Evolutionary conservation across 2,113 vertebrate genomes (phyloP).

Genomic region (Phalacrocorax carbo): DNA sequence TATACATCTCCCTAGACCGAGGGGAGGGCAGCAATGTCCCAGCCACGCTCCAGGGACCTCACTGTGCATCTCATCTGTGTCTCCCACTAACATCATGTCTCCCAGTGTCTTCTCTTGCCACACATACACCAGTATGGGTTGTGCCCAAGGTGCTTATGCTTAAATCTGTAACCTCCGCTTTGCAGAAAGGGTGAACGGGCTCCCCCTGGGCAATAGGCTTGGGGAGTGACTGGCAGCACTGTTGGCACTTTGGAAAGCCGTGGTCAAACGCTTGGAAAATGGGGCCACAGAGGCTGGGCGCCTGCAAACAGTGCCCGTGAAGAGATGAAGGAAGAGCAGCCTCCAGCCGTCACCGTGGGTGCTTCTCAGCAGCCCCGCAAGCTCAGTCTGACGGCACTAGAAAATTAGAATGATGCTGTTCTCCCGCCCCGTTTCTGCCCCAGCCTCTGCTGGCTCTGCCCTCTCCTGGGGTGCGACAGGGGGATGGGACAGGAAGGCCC

Average conservation of each 20-base stretch:
- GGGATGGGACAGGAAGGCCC: constrained; percentile 58
- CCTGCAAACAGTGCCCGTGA: background rate
- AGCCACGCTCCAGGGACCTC: rapidly evolving
- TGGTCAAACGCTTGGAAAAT: background rate
- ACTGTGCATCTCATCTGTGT: background rate
- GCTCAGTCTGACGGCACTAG: background rate
- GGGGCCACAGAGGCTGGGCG: background rate
- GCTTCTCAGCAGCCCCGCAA: background rate
- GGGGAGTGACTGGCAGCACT: background rate
- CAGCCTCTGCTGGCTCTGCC: background rate
- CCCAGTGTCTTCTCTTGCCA: background rate
- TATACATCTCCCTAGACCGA: background rate
- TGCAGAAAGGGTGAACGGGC: background rate
- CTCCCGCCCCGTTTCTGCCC: background rate
- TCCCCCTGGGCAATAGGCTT: background rate
- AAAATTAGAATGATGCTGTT: background rate
- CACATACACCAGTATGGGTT: background rate
- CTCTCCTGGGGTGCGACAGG: background rate
- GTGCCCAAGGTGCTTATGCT: background rate
- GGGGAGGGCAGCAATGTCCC: background rate
- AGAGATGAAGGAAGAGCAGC: background rate
- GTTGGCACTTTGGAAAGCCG: background rate
- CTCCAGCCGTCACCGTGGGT: rapidly evolving
- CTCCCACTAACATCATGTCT: background rate
- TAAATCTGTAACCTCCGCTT: background rate